Percentiles rank a stretch among this genome's conserved stretches.
These are phyloP conservation scores for Benthosema pterotum DNA, from an alignment of 2,797 vertebrate species.

Conservation along the genomic window DNA sequence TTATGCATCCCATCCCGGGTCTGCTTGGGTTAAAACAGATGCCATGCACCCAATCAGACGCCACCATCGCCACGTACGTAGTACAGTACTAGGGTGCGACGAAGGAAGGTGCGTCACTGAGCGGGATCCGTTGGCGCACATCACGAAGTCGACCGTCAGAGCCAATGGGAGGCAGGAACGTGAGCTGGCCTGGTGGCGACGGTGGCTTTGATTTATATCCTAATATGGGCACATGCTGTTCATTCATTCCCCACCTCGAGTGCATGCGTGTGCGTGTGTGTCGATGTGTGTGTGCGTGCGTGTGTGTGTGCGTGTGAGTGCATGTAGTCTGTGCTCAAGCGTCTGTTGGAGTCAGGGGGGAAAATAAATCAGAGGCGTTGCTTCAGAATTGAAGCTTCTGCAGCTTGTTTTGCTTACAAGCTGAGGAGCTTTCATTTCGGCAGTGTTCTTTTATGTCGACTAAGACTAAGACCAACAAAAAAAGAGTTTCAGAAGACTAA, in stretches of 20 bases:
- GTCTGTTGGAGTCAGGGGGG: no score
- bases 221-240: conserved; percentile 67
- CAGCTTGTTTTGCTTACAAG: no score
- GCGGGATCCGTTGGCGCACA: conserved; percentile 53
- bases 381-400: no score
- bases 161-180: conserved; percentile 56
- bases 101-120: conserved; percentile 63
- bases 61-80: conserved; percentile 26
- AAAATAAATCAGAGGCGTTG: no score
- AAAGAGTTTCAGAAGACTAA: no score
- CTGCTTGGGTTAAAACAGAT: conserved; percentile 25
- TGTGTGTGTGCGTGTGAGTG: conserved; percentile 4
- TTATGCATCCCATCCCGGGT: no score
- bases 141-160: conserved; percentile 39
- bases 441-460: no score
- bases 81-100: conserved; percentile 3
- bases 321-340: not conserved
- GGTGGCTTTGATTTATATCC: conserved; percentile 52
- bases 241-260: conserved; percentile 13
- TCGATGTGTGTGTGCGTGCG: conserved; percentile 18
- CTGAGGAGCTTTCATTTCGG: no score
- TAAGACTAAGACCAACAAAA: no score
- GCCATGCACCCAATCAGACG: conserved; percentile 58
- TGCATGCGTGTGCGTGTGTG: not conserved
- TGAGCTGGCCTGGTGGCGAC: conserved; percentile 37